Percentiles rank a stretch among this genome's conserved stretches.
Conservation (phyloP, 2,113 vertebrate species). For the Thamnaconus septentrionalis region DNA sequence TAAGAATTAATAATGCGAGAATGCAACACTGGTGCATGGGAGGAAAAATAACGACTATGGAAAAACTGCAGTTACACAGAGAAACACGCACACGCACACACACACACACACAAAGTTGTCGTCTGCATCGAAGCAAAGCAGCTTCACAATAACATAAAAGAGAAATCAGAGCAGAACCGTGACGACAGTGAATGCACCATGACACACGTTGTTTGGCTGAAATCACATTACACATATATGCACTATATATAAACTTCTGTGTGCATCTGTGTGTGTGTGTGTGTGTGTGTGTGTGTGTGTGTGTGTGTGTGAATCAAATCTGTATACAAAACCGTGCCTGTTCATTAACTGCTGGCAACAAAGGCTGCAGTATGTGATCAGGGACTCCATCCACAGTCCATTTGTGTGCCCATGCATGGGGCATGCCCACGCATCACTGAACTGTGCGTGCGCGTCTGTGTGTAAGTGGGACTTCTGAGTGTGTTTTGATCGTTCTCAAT, state of each 20-base stretch:
- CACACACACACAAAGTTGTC: too few relatives aligned
- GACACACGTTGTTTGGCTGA: too few relatives aligned
- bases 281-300: slow-evolving; percentile 1
- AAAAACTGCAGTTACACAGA: too few relatives aligned
- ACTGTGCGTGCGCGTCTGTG: slow-evolving; percentile 31
- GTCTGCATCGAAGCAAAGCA: neutral
- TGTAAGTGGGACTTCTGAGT: slow-evolving; percentile 32
- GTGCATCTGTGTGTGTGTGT: neutral
- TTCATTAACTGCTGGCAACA: slow-evolving; percentile 34
- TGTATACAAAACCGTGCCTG: slow-evolving; percentile 47
- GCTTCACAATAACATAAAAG: slow-evolving; percentile 8
- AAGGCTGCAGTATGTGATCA: slow-evolving; percentile 30
- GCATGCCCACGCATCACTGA: slow-evolving; percentile 42
- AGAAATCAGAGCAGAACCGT: slow-evolving; percentile 37
- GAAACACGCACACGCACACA: too few relatives aligned
- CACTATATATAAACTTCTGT: too few relatives aligned
- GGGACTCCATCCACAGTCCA: slow-evolving; percentile 17
- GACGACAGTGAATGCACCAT: slow-evolving; percentile 6
- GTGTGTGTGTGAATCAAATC: slow-evolving; percentile 12
- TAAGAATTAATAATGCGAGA: too few relatives aligned
- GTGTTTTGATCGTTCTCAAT: slow-evolving; percentile 75
- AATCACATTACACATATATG: too few relatives aligned
- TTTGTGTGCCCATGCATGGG: slow-evolving; percentile 4
- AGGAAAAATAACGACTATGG: too few relatives aligned
- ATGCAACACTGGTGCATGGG: too few relatives aligned